Evolutionary conservation across 1,140 invertebrate species (phyloP).

Genomic region (Laodelphax striatellus): DNA sequence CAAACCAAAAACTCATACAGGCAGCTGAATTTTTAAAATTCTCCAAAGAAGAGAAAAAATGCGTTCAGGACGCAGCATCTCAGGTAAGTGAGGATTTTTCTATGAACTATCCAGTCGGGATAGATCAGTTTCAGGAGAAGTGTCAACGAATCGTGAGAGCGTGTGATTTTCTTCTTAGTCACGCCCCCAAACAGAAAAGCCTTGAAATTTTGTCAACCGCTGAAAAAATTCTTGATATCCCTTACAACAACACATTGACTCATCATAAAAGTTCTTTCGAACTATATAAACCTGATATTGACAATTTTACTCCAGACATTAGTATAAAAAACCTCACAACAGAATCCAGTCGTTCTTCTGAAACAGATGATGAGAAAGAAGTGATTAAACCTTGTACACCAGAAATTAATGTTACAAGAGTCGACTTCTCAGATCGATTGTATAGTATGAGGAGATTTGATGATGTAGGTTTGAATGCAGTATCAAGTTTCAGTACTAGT

Average conservation of each 20-base stretch:
- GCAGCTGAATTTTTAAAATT: not conserved
- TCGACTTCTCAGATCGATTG: not conserved
- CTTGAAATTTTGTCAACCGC: conserved; percentile 7
- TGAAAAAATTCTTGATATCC: conserved; percentile 4
- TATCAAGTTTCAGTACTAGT: no score
- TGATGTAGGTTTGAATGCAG: no score
- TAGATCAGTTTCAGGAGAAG: conserved; percentile 5
- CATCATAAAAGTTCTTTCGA: not conserved
- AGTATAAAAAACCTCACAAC: no score
- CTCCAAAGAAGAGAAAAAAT: not conserved
- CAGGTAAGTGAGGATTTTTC: conserved; percentile 7
- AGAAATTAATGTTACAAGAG: not conserved
- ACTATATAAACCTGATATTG: no score
- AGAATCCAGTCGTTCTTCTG: not conserved
- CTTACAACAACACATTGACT: not conserved
- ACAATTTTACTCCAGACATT: no score
- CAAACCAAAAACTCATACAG: not conserved
- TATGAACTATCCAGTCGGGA: not conserved
- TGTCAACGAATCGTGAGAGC: conserved; percentile 9
- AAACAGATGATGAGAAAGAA: not conserved
- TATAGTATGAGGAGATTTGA: not conserved
- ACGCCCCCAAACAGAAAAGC: conserved; percentile 4
- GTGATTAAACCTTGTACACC: not conserved
- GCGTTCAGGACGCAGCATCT: not conserved
- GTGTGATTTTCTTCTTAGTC: conserved; percentile 6